A percentile compares a stretch with the other conserved stretches of the same genome.
Conservation (phyloP, 2,797 vertebrate species). For the Falco biarmicus region DNA sequence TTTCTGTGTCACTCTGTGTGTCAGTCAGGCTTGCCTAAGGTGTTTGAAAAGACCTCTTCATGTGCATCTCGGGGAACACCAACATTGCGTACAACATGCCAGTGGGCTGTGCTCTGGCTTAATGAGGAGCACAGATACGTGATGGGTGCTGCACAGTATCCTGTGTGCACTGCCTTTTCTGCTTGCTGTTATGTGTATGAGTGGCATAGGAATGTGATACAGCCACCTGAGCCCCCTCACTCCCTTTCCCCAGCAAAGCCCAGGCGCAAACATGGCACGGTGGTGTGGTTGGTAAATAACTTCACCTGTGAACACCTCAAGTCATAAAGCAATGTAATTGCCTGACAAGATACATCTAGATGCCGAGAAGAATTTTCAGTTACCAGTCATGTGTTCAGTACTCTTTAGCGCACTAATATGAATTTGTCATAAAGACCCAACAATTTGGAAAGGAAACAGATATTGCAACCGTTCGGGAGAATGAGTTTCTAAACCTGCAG, state of each 20-base stretch:
- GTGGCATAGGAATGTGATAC: background rate
- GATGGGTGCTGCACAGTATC: background rate
- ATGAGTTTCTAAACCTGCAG: background rate
- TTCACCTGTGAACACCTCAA: background rate
- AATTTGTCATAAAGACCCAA: background rate
- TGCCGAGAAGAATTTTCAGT: background rate
- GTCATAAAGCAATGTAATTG: background rate
- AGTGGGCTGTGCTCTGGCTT: background rate
- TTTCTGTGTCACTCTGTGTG: background rate
- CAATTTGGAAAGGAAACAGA: background rate
- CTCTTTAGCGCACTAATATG: accelerated
- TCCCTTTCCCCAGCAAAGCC: background rate
- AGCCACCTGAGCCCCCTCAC: background rate
- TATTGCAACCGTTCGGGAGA: background rate
- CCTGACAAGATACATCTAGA: background rate
- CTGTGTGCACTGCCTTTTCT: background rate
- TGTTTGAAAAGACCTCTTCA: background rate
- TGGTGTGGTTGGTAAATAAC: background rate
- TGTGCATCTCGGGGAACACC: accelerated
- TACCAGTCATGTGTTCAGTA: background rate
- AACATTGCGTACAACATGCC: background rate
- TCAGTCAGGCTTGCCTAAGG: background rate
- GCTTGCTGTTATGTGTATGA: background rate
- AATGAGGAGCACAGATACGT: accelerated
- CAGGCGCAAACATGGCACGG: accelerated